These are phyloP conservation scores for Nothocercus julius DNA, from an alignment of 2,113 vertebrate genomes.

Conservation along the genomic window DNA sequence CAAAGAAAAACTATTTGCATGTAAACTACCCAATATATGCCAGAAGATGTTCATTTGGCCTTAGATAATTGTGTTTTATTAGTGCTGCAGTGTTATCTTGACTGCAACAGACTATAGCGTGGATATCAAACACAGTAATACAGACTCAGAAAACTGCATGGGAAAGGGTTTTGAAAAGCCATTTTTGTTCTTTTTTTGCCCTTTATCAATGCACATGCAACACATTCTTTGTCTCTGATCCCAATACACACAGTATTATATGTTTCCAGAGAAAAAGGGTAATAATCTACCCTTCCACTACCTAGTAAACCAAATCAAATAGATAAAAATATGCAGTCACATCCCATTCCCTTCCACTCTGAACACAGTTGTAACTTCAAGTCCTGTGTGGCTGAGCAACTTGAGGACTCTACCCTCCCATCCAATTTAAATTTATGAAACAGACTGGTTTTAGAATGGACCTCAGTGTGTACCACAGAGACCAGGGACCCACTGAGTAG, in stretches of 20 bases:
- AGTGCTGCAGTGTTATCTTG: background rate
- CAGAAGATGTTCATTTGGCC: background rate
- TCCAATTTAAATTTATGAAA: background rate
- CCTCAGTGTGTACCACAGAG: background rate
- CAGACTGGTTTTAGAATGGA: background rate
- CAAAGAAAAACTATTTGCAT: background rate
- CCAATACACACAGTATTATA: fast-evolving
- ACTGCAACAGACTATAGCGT: background rate
- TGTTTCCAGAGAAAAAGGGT: background rate
- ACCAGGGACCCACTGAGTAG: background rate
- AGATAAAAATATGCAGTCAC: background rate
- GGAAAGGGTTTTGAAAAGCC: background rate
- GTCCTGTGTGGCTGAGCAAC: fast-evolving
- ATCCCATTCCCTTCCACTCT: background rate
- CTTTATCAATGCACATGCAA: background rate
- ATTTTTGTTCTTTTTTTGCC: background rate
- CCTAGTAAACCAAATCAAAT: background rate
- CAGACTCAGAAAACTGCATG: background rate
- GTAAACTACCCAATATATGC: background rate
- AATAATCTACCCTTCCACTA: background rate
- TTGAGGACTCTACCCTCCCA: fast-evolving
- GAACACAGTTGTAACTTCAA: background rate
- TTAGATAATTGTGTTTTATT: background rate
- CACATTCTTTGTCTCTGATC: background rate
- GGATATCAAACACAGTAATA: background rate